Conservation (phyloP, 2,797 vertebrate species). For the Craterocephalus amniculus region DNA sequence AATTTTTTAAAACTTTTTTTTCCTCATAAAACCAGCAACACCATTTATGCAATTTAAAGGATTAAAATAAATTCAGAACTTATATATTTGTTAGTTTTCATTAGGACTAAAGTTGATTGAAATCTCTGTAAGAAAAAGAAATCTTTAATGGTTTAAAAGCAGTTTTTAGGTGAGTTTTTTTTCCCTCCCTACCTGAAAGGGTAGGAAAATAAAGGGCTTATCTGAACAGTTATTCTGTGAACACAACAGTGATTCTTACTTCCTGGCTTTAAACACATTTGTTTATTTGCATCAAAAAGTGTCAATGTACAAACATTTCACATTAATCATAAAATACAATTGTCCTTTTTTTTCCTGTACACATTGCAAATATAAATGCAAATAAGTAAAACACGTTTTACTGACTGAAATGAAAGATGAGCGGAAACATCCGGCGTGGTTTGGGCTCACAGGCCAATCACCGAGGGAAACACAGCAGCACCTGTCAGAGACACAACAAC, state of each 20-base stretch:
- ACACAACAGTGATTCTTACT: background rate
- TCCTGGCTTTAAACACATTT: constrained; percentile 11
- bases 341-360: constrained; percentile 10
- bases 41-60: too few relatives aligned
- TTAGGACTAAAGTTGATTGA: too few relatives aligned
- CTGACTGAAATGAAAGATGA: constrained; percentile 6
- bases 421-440: background rate
- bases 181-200: background rate
- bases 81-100: too few relatives aligned
- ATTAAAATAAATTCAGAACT: too few relatives aligned
- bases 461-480: constrained; percentile 80
- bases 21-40: too few relatives aligned
- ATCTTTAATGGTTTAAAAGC: too few relatives aligned
- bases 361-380: constrained; percentile 32
- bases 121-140: too few relatives aligned
- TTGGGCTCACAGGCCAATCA: constrained; percentile 79
- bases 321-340: background rate
- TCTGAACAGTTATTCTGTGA: constrained; percentile 21
- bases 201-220: background rate
- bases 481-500: constrained; percentile 65
- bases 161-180: background rate
- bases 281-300: background rate
- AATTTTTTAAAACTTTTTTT: too few relatives aligned
- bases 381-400: constrained; percentile 24
- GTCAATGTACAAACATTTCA: background rate